These are phyloP conservation scores for Drosophila colorata DNA, from an alignment of 2,888 invertebrate genomes.

Conservation along the genomic window DNA sequence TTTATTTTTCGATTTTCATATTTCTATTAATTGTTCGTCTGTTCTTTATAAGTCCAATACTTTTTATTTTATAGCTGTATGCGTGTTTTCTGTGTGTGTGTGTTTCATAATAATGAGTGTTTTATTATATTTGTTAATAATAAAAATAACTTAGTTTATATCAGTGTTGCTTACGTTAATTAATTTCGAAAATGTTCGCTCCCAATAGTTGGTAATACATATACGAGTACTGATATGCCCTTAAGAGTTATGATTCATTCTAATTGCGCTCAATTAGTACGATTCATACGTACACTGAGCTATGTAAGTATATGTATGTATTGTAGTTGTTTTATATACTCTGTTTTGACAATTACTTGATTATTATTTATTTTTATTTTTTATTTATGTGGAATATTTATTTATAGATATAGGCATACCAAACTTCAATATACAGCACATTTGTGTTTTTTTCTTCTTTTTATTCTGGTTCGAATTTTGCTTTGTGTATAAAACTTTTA, in stretches of 20 bases:
- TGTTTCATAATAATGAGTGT: constrained; percentile 54
- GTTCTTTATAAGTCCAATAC: constrained; percentile 74
- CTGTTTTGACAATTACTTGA: constrained; percentile 49
- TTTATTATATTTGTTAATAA: constrained; percentile 44
- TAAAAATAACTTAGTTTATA: constrained; percentile 76
- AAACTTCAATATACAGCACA: constrained; percentile 66
- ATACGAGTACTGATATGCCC: constrained; percentile 53
- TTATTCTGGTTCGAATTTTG: constrained; percentile 62
- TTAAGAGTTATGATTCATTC: constrained; percentile 42
- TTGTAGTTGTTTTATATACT: constrained; percentile 37
- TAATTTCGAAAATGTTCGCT: constrained; percentile 64
- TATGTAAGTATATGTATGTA: constrained; percentile 28
- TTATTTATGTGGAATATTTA: constrained; percentile 46
- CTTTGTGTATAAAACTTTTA: constrained; percentile 74
- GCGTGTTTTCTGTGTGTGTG: constrained; percentile 36
- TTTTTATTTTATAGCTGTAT: constrained; percentile 32
- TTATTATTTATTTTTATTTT: constrained; percentile 48
- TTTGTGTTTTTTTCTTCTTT: constrained; percentile 38
- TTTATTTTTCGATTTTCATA: constrained; percentile 10
- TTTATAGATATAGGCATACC: constrained; percentile 81
- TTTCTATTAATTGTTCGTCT: constrained; percentile 44
- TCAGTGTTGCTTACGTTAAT: constrained; percentile 72
- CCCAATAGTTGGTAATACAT: constrained; percentile 39
- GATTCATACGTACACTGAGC: constrained; percentile 33
- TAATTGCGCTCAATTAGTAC: constrained; percentile 23